phyloP scores from a whole-genome alignment of 2,888 invertebrate species.

The Caenorhabditis sp. region DNA sequence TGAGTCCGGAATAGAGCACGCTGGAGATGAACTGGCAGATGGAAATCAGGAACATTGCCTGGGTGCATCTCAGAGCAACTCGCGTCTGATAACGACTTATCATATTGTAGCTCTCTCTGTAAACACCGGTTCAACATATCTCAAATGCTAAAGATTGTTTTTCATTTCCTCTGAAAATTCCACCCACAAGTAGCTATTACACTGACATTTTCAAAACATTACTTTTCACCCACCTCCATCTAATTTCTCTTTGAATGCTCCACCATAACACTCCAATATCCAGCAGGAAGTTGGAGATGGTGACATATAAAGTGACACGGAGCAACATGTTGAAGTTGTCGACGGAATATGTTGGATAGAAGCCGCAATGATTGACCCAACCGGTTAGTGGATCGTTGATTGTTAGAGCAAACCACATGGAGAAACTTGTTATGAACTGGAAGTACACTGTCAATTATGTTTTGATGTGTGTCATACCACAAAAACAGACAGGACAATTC shows the following conservation, averaged over 20 bases:
- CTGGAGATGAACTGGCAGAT: slow-evolving; percentile 24
- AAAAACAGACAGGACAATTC: slow-evolving; percentile 6
- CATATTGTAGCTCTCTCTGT: slow-evolving; percentile 21
- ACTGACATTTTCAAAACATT: background rate
- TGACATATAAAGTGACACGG: background rate
- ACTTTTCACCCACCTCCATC: slow-evolving; percentile 17
- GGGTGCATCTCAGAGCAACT: slow-evolving; percentile 31
- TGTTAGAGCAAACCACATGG: slow-evolving; percentile 31
- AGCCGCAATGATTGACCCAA: slow-evolving; percentile 41
- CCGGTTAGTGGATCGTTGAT: slow-evolving; percentile 42
- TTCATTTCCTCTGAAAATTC: background rate
- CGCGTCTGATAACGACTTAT: slow-evolving; percentile 11
- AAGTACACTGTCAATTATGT: no score
- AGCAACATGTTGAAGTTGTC: slow-evolving; percentile 18
- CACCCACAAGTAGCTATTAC: no score
- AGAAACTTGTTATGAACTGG: slow-evolving; percentile 30
- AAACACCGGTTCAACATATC: background rate
- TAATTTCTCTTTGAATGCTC: slow-evolving; percentile 10
- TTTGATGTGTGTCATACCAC: background rate
- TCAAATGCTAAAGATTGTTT: background rate
- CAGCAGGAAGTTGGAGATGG: slow-evolving; percentile 11
- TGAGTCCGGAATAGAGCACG: slow-evolving; percentile 11
- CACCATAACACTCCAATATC: slow-evolving; percentile 15
- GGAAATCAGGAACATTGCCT: slow-evolving; percentile 30
- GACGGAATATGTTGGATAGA: slow-evolving; percentile 31